phyloP scores from a whole-genome alignment of 2,888 invertebrate genomes.

The Campoletis raptor region DNA sequence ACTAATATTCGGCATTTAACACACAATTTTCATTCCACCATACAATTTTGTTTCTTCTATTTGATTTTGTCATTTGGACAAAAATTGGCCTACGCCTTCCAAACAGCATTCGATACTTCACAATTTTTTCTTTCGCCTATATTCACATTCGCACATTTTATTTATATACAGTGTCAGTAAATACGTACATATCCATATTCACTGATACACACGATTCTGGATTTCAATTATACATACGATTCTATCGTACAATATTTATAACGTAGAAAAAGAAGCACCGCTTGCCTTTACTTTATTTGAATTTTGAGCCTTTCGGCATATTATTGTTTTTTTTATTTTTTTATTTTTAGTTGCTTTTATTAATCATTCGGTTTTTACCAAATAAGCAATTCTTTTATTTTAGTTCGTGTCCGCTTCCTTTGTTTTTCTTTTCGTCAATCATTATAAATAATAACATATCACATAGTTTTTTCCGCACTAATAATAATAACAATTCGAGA shows the following conservation, averaged over 20 bases:
- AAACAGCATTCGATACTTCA: neutral
- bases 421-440: constrained; percentile 37
- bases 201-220: constrained; percentile 8
- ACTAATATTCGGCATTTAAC: constrained; percentile 69
- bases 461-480: constrained; percentile 62
- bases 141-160: constrained; percentile 1
- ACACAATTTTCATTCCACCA: constrained; percentile 34
- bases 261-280: constrained; percentile 82
- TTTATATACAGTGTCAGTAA: neutral
- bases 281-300: constrained; percentile 55
- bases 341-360: constrained; percentile 13
- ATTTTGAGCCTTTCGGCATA: constrained; percentile 38
- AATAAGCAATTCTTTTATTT: constrained; percentile 1
- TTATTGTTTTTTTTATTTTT: constrained; percentile 18
- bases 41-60: constrained; percentile 14
- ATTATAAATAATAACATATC: constrained; percentile 63
- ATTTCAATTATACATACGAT: constrained; percentile 20
- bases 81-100: neutral
- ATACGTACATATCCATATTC: neutral
- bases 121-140: constrained; percentile 6
- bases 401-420: constrained; percentile 12
- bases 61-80: constrained; percentile 10
- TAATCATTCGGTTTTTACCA: neutral
- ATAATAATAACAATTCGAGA: constrained; percentile 66
- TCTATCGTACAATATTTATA: constrained; percentile 80